phyloP scores from a whole-genome alignment of 2,797 vertebrate genomes.

The Lutjanus campechanus region DNA sequence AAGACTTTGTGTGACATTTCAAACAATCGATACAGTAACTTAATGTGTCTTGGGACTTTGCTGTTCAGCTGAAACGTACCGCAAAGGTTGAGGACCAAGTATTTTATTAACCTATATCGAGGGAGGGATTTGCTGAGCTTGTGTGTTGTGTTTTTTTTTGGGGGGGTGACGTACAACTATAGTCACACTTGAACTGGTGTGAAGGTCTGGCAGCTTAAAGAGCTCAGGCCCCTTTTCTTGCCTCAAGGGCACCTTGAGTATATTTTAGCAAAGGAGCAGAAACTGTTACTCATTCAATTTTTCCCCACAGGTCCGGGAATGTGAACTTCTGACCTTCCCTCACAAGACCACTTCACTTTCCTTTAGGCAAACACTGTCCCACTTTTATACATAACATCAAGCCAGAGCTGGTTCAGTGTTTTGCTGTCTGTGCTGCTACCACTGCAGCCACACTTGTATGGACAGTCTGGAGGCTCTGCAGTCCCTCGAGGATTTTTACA shows the following conservation, averaged over 20 bases:
- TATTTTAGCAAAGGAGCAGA: conserved; percentile 29
- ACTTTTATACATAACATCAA: conserved; percentile 56
- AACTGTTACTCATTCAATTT: conserved; percentile 29
- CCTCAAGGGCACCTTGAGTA: conserved; percentile 60
- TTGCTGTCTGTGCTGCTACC: conserved; percentile 31
- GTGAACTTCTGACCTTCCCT: conserved; percentile 66
- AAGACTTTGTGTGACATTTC: conserved; percentile 67
- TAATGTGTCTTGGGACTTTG: conserved; percentile 50
- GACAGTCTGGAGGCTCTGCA: conserved; percentile 40
- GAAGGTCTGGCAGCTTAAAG: conserved; percentile 38
- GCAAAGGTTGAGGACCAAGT: conserved; percentile 51
- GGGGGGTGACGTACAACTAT: neutral
- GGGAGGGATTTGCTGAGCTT: conserved; percentile 43
- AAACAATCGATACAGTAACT: conserved; percentile 66
- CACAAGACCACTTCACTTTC: conserved; percentile 59
- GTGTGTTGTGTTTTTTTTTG: conserved; percentile 37
- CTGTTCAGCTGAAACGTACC: conserved; percentile 24
- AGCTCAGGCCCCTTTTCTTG: conserved; percentile 12
- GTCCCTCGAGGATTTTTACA: conserved; percentile 52
- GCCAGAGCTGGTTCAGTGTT: conserved; percentile 28
- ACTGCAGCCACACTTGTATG: conserved; percentile 28
- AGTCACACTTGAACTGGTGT: conserved; percentile 40
- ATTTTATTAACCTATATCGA: conserved; percentile 71
- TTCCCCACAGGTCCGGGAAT: conserved; percentile 24
- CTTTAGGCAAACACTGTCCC: conserved; percentile 67